Conservation (phyloP, 2,888 invertebrate species). For the Proisotoma minuta region DNA sequence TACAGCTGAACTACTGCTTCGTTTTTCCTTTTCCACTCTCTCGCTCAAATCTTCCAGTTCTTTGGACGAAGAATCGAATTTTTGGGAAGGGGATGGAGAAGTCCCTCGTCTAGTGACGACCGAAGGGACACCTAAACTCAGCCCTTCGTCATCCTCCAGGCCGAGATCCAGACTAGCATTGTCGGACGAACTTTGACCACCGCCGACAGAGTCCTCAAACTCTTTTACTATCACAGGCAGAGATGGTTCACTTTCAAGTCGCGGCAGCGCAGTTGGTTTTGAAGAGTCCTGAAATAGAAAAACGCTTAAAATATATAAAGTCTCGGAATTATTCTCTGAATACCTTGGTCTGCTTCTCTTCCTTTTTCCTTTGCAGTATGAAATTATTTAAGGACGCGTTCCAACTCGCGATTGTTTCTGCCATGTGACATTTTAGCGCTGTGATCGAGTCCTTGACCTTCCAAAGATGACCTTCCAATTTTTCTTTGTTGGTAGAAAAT, state of each 20-base stretch:
- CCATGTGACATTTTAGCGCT: conserved; percentile 62
- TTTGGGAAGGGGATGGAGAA: neutral
- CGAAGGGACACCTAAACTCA: neutral
- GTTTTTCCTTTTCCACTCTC: conserved; percentile 40
- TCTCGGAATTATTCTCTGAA: too few relatives aligned
- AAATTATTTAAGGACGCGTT: conserved; percentile 55
- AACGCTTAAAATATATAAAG: too few relatives aligned
- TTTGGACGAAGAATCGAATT: too few relatives aligned
- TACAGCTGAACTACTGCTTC: conserved; percentile 51
- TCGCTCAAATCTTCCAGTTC: conserved; percentile 37
- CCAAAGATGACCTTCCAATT: conserved; percentile 50
- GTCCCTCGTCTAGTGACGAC: too few relatives aligned
- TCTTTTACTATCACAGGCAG: conserved; percentile 22
- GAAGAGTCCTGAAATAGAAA: conserved; percentile 5
- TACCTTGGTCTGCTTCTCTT: conserved; percentile 48
- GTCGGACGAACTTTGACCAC: neutral
- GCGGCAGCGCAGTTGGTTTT: conserved; percentile 17
- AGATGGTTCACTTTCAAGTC: conserved; percentile 42
- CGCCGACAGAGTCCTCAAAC: conserved; percentile 37
- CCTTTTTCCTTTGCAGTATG: conserved; percentile 53
- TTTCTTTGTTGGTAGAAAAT: conserved; percentile 16
- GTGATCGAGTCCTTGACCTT: conserved; percentile 61
- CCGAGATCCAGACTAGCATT: neutral
- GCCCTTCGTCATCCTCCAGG: neutral
- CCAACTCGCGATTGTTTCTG: conserved; percentile 69